A percentile compares a stretch with the other conserved stretches of the same genome.
Conservation (phyloP, 1,140 invertebrate genomes). For the Dendrolimus kikuchii region DNA sequence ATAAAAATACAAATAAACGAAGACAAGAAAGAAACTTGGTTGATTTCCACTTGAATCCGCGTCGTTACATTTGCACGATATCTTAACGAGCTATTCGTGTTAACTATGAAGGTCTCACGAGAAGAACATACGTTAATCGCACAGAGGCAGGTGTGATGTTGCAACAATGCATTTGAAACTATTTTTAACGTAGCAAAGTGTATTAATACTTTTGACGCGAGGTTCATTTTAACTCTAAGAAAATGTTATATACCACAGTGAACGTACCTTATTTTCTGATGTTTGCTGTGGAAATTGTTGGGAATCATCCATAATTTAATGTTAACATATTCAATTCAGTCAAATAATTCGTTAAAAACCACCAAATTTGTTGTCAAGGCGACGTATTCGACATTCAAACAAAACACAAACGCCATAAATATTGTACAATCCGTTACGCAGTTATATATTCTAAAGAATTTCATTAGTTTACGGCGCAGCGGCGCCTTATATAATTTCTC, state of each 20-base stretch:
- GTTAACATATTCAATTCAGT: slow-evolving; percentile 57
- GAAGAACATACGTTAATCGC: not conserved
- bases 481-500: too few species aligned
- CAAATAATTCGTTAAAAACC: slow-evolving; percentile 39
- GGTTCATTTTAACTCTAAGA: slow-evolving; percentile 7
- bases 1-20: slow-evolving; percentile 55
- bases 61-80: not conserved
- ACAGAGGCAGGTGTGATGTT: slow-evolving; percentile 7
- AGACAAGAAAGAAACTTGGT: slow-evolving; percentile 4
- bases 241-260: slow-evolving; percentile 11
- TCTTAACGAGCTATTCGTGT: not conserved
- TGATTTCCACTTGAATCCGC: not conserved
- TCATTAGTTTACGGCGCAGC: too few species aligned
- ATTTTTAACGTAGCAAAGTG: slow-evolving; percentile 33
- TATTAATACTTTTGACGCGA: slow-evolving; percentile 33
- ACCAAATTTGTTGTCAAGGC: slow-evolving; percentile 62
- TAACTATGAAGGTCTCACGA: not conserved
- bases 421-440: slow-evolving; percentile 30
- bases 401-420: slow-evolving; percentile 60
- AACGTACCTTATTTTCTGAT: slow-evolving; percentile 44
- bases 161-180: slow-evolving; percentile 31
- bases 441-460: too few species aligned
- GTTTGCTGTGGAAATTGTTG: slow-evolving; percentile 39
- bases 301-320: slow-evolving; percentile 63
- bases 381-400: slow-evolving; percentile 62